Conservation (phyloP, 2,888 invertebrate species). For the Cryptocephalus moraei region DNA sequence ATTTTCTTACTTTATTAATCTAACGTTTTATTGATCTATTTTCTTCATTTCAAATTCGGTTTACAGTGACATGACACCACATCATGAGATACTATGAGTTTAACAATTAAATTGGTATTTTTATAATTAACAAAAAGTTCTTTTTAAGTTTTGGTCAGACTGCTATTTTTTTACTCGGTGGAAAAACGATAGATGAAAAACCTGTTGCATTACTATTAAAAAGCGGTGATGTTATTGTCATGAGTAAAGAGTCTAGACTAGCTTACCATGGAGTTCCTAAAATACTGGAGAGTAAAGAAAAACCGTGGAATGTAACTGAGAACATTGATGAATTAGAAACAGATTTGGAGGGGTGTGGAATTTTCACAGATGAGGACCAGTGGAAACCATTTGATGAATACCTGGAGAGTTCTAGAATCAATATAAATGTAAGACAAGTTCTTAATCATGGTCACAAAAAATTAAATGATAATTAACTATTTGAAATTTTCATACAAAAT, state of each 20-base stretch:
- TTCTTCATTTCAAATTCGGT: no score
- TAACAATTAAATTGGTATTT: neutral
- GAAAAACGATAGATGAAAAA: constrained; percentile 53
- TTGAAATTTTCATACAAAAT: no score
- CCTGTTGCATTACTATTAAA: constrained; percentile 64
- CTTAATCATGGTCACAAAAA: constrained; percentile 48
- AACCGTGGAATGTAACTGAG: constrained; percentile 40
- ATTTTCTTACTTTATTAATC: no score
- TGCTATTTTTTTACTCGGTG: constrained; percentile 90
- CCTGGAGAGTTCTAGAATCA: constrained; percentile 68
- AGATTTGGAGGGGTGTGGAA: constrained; percentile 15
- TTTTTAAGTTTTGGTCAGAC: constrained; percentile 80
- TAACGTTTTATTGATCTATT: no score
- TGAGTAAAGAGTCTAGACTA: constrained; percentile 76
- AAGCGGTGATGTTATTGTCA: constrained; percentile 86
- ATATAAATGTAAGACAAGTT: constrained; percentile 91
- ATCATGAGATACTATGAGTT: no score
- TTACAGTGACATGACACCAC: no score
- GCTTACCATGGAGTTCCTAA: constrained; percentile 92
- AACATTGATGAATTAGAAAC: constrained; percentile 4
- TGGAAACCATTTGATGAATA: constrained; percentile 53
- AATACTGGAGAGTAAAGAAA: constrained; percentile 48
- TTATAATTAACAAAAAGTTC: neutral
- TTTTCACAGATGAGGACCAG: constrained; percentile 32
- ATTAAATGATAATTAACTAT: constrained; percentile 21